Percentiles rank a stretch among this genome's conserved stretches.
phyloP scores from a whole-genome alignment of 92 coral and sea anemone genomes.

The Epizoanthus rinbou region DNA sequence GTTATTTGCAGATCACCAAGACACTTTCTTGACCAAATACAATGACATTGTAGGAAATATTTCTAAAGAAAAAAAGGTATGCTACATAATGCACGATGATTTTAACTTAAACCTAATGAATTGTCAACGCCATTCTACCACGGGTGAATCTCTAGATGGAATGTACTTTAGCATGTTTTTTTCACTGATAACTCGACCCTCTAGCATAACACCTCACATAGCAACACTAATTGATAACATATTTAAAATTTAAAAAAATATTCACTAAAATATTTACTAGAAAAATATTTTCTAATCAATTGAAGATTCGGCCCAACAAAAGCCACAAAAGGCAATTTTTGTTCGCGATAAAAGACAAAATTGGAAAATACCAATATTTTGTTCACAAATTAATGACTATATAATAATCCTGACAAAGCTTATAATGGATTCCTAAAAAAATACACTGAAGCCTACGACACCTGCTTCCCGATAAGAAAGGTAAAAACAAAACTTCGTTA shows the following conservation, averaged over 20 bases:
- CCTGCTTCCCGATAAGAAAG: constrained; percentile 52
- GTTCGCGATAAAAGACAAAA: constrained; percentile 41
- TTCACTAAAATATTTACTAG: constrained; percentile 39
- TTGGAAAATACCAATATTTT: constrained; percentile 46
- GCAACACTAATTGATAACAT: constrained; percentile 69
- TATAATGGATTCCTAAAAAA: constrained; percentile 38
- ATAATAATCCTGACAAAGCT: constrained; percentile 45
- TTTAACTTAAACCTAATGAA: constrained; percentile 48
- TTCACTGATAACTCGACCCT: constrained; percentile 50
- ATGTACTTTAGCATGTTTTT: constrained; percentile 55
- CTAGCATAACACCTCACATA: constrained; percentile 64
- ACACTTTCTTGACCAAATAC: constrained; percentile 29
- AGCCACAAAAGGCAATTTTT: neutral
- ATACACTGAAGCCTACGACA: constrained; percentile 45
- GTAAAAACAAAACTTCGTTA: constrained; percentile 1
- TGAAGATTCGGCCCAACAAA: neutral
- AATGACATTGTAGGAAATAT: constrained; percentile 43
- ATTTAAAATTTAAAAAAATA: neutral
- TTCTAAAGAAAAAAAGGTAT: constrained; percentile 47
- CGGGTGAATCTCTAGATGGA: constrained; percentile 62
- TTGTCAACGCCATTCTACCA: constrained; percentile 41
- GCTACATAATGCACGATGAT: constrained; percentile 51
- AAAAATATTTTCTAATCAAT: constrained; percentile 59
- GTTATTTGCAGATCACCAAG: constrained; percentile 52
- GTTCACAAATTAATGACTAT: constrained; percentile 41